Conservation (phyloP, 2,113 vertebrate genomes). For the Psephotus haematonotus region DNA sequence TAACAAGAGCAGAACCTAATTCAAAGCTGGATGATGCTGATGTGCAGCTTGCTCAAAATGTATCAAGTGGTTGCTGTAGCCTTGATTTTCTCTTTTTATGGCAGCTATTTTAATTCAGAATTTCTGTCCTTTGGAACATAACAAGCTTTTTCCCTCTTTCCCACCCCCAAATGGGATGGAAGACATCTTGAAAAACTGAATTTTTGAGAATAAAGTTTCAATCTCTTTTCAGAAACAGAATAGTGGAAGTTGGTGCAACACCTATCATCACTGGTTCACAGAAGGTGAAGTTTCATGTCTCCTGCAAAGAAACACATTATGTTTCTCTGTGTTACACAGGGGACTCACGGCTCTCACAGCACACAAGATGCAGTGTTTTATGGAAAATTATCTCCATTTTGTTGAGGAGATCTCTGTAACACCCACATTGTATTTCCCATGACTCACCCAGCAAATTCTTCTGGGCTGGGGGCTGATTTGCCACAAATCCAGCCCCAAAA, state of each 20-base stretch:
- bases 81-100: not conserved
- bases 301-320: not conserved
- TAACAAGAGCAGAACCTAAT: not conserved
- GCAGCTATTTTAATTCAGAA: not conserved
- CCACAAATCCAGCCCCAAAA: not conserved
- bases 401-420: not conserved
- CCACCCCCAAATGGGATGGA: not conserved
- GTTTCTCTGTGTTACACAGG: not conserved
- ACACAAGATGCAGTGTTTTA: not conserved
- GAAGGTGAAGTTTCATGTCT: not conserved
- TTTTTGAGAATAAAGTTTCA: not conserved
- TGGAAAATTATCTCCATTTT: not conserved
- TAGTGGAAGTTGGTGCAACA: not conserved
- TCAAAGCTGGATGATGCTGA: not conserved
- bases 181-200: not conserved
- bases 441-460: not conserved
- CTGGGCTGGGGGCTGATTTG: not conserved
- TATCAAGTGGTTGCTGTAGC: not conserved
- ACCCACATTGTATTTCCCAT: not conserved
- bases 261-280: accelerated
- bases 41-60: not conserved
- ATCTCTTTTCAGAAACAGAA: not conserved
- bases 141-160: not conserved
- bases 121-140: not conserved
- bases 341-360: not conserved